Evolutionary conservation across 2,797 vertebrate genomes (phyloP).

Genomic region (Rhinogobio ventralis): DNA sequence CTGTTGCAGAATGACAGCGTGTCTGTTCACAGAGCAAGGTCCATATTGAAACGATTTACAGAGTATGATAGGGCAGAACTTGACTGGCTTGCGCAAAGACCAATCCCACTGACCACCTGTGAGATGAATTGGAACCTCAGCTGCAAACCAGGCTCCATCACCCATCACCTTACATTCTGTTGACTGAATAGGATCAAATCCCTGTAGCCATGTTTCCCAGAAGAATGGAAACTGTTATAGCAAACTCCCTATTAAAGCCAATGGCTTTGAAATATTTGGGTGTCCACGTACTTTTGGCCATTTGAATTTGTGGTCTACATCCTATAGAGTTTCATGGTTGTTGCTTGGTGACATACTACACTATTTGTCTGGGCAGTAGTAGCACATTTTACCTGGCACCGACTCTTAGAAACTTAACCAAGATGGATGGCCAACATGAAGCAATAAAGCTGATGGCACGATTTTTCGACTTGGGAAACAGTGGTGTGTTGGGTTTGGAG

Average conservation of each 20-base stretch:
- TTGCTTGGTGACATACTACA: slow-evolving; percentile 13
- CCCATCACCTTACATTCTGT: background rate
- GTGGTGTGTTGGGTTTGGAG: slow-evolving; percentile 9
- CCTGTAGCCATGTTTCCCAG: background rate
- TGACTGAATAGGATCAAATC: background rate
- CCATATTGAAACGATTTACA: background rate
- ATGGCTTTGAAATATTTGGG: slow-evolving; percentile 20
- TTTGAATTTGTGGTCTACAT: background rate
- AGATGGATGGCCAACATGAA: slow-evolving; percentile 23
- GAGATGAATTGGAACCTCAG: background rate
- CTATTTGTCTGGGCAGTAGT: slow-evolving; percentile 23
- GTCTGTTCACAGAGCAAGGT: background rate
- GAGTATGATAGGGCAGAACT: background rate
- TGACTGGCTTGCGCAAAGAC: background rate
- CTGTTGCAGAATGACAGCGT: background rate
- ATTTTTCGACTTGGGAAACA: background rate
- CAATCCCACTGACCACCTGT: background rate
- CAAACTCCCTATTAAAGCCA: slow-evolving; percentile 1
- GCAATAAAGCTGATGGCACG: background rate
- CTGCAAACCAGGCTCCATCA: background rate
- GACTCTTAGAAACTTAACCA: slow-evolving; percentile 4
- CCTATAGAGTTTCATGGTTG: background rate
- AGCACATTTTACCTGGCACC: background rate
- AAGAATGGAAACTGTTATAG: background rate
- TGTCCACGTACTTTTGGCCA: slow-evolving; percentile 4